phyloP scores from a whole-genome alignment of 2,888 invertebrate genomes.

The Choreutis nemorana region DNA sequence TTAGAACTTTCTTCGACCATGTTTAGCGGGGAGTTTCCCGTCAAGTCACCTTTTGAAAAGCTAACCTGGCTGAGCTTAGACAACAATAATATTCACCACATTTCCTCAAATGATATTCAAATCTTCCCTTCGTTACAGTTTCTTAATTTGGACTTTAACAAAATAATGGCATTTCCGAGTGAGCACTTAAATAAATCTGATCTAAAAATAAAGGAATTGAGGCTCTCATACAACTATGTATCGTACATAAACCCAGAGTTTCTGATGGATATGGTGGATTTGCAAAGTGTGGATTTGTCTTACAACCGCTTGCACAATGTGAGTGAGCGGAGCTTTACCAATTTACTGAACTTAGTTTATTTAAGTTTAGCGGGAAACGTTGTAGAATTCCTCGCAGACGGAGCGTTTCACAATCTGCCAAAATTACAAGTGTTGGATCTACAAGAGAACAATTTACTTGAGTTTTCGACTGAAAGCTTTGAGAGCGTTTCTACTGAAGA shows the following conservation, averaged over 20 bases:
- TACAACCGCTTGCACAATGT: slow-evolving; percentile 74
- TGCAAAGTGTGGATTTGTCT: slow-evolving; percentile 76
- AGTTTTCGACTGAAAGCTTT: slow-evolving; percentile 70
- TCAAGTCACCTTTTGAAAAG: slow-evolving; percentile 68
- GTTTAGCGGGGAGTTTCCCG: slow-evolving; percentile 74
- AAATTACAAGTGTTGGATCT: slow-evolving; percentile 76
- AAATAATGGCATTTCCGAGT: slow-evolving; percentile 72
- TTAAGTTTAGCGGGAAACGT: slow-evolving; percentile 81
- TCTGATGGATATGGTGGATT: slow-evolving; percentile 69
- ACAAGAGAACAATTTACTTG: slow-evolving; percentile 73
- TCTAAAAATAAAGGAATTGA: slow-evolving; percentile 75
- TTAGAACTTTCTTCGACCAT: slow-evolving; percentile 83
- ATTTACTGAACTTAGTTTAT: slow-evolving; percentile 74
- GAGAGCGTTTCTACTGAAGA: slow-evolving; percentile 68
- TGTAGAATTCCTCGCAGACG: slow-evolving; percentile 69
- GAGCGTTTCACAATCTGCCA: slow-evolving; percentile 75
- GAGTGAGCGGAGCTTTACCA: slow-evolving; percentile 70
- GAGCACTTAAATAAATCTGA: slow-evolving; percentile 48
- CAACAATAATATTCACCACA: slow-evolving; percentile 75
- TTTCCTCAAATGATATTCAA: slow-evolving; percentile 70
- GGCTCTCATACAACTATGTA: slow-evolving; percentile 81
- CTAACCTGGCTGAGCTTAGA: slow-evolving; percentile 83
- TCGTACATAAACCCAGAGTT: slow-evolving; percentile 71
- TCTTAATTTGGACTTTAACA: slow-evolving; percentile 84
- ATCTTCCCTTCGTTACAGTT: slow-evolving; percentile 74